Percentiles rank a stretch among this genome's conserved stretches.
Evolutionary conservation across 2,797 vertebrate genomes (phyloP).

Genomic region (Enteromius radiatus): DNA sequence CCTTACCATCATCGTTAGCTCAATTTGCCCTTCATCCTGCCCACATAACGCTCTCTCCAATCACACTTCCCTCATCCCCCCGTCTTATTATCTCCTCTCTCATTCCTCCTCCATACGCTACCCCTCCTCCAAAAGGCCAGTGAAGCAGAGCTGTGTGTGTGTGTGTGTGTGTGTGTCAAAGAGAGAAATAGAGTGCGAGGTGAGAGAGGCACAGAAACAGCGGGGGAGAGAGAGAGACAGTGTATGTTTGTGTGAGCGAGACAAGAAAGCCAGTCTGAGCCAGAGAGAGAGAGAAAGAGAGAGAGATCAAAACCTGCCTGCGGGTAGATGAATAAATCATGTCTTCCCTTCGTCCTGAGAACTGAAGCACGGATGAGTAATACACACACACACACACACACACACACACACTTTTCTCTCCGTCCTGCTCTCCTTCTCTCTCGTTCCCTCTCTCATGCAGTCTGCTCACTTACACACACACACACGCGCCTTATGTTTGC

Average conservation of each 20-base stretch:
- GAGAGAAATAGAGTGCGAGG: slow-evolving; percentile 53
- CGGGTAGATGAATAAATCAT: slow-evolving; percentile 67
- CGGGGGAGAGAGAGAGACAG: slow-evolving; percentile 42
- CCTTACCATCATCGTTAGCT: slow-evolving; percentile 49
- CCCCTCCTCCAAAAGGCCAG: slow-evolving; percentile 35
- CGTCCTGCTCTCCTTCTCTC: slow-evolving; percentile 34
- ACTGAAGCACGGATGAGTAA: slow-evolving; percentile 65
- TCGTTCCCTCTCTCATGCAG: slow-evolving; percentile 42
- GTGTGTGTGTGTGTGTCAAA: slow-evolving; percentile 48
- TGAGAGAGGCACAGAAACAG: slow-evolving; percentile 55
- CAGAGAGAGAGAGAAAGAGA: slow-evolving; percentile 40
- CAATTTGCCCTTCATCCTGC: slow-evolving; percentile 44
- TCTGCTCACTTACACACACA: slow-evolving; percentile 18
- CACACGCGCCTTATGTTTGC: slow-evolving; percentile 50
- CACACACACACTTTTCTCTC: slow-evolving; percentile 38
- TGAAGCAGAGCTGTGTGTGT: slow-evolving; percentile 47
- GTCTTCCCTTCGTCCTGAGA: slow-evolving; percentile 65
- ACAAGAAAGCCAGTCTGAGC: slow-evolving; percentile 29
- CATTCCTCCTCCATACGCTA: slow-evolving; percentile 46
- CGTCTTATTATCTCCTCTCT: slow-evolving; percentile 46
- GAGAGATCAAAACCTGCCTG: slow-evolving; percentile 66
- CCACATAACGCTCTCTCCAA: slow-evolving; percentile 35
- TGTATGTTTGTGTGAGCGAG: slow-evolving; percentile 36
- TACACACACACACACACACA: slow-evolving; percentile 52
- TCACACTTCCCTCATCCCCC: slow-evolving; percentile 19